Evolutionary conservation across 1,140 invertebrate genomes (phyloP), one percentile per base, ranked within the genome.

Genomic region (Hylaeus anthracinus): DNA sequence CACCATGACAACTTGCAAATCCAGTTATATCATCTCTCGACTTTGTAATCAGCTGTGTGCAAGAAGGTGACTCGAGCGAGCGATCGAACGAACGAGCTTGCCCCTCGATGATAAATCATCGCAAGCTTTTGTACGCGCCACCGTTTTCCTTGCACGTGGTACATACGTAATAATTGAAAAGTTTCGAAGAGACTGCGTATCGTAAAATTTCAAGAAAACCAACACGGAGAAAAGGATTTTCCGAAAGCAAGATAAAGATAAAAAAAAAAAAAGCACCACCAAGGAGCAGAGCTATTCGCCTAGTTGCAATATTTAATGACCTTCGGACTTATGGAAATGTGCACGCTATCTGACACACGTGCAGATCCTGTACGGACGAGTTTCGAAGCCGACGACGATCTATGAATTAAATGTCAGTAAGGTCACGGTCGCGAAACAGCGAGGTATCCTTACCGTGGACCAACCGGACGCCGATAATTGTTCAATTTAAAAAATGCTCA

Each of bases 21-120:
- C 77, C 77, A 87, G 82, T 87, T 87, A 86, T 87, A 86, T 87
- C 85, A 87, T 84, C 78, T 86, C 72, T 65, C 48, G 66, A 58
- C 70, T 86, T 78, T 78, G 73, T 56, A 81, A 71, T 81, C 82
- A 69, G 60, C 43, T 82, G 55, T 70, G 77, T 64, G 77, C 37
- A 79, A 82, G 55, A 83, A 75, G 60, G 51, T 51, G 55, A 76
- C 61, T 61, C 48, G 53, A 45, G 48, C 41, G 39, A 15, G 39
- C 12, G 39, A 39, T n/a, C n/a, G n/a, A 26, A 26, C 56, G 15
- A 14, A 2, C 26, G n/a, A 9, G 41, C 6, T n/a, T 51, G 39
- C 51, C 67, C 12, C 56, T 41, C 51, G 63, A 26, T 51, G 45
- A 83, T 85, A 86, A 86, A 86, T 86, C 63, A 71, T 3, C 41